Base-by-base conservation (phyloP, 2,888 invertebrate species). In the Allophyes oxyacanthae region DNA sequence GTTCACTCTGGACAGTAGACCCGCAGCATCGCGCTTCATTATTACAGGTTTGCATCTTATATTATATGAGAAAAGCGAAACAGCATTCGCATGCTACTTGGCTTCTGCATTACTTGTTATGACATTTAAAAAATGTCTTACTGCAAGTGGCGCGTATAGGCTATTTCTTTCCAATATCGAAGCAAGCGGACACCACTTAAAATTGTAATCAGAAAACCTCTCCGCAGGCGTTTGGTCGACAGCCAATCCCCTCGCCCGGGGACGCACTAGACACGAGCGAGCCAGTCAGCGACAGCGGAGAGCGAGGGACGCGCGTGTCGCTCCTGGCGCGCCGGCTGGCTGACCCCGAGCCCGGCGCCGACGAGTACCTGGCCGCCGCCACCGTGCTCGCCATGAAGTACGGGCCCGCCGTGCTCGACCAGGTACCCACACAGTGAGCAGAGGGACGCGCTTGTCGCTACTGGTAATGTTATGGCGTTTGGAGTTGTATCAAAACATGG, bases 1-100 rank as follows among this genome's bases (percentile, higher is more conserved):
- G 99, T 40, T 99, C 99, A 0, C 90, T 99, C 55, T 99, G 99
- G 99, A 98, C 98, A 81, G 98, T 99, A 3, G 99, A 99, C 86
- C 98, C 98, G 6, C 97, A 97, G 70, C 98, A 97, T 88, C 96
- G 98, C 67, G 97, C 98, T 54, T 98, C 98, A 85, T 95, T 94
- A 75, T 68, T 93, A 73, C 93, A 93, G 88, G 93, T 92, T 48
- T 41, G 72, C 28, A 8, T 28, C 28, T 6, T 28, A 6, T 28
- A 25, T 25, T 25, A 28, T 28, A 20, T 20, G 20, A 3, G 4
- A 20, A 20, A 20, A 2, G 20, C 20, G 20, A 20, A 20, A 20
- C 20, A 20, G 2, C 20, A 20, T 2, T 20, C 20, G 2, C 20
- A 4, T 20, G 20, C 20, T 20, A 20, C 20, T 20, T 20, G 4